Evolutionary conservation across 2,888 invertebrate genomes (phyloP), one percentile per base, ranked within the genome.

Genomic region (Eupithecia insigniata): DNA sequence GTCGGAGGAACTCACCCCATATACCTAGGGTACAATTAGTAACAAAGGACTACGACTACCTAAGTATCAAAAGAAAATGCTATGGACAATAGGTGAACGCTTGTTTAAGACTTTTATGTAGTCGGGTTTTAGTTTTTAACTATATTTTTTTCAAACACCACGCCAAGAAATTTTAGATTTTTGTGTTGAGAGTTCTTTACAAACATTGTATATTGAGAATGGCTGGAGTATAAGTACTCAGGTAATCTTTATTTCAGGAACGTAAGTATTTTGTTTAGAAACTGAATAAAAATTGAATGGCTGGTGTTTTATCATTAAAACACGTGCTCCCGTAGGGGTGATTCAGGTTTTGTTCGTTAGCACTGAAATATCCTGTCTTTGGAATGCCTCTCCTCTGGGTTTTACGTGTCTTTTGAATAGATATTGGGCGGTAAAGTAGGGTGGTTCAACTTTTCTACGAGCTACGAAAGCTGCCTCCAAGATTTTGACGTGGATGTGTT

Each of bases 301-400:
- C 74, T 34, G 51, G 61, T 67, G 32, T 55, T 70, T 30, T 65
- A 69, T 66, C 58, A 74, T 66, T 68, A 68, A 67, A 67, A 60
- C 76, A 80, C 76, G 69, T 65, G 58, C 26, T 67, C 66, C 81
- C 73, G 74, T 66, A 70, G 77, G 81, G 78, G 78, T 73, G 72
- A 60, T 74, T 77, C 79, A 73, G 79, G 79, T 73, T 77, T 71
- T 79, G 79, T 77, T 81, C 78, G 80, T 82, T 83, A 77, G 81
- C 81, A 76, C 71, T 76, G 73, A 81, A 84, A 83, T 83, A 82
- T 83, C 81, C 81, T 83, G 79, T 83, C 83, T 82, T 81, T 76
- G 71, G 72, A 85, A 84, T 75, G 79, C 79, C 85, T 81, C 80
- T 75, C 81, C 60, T 78, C 84, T 78, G 83, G 77, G 80, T 83